A percentile compares a stretch with the other conserved stretches of the same genome.
Evolutionary conservation across 1,140 invertebrate genomes (phyloP).

Genomic region (Dufourea novaeangliae): DNA sequence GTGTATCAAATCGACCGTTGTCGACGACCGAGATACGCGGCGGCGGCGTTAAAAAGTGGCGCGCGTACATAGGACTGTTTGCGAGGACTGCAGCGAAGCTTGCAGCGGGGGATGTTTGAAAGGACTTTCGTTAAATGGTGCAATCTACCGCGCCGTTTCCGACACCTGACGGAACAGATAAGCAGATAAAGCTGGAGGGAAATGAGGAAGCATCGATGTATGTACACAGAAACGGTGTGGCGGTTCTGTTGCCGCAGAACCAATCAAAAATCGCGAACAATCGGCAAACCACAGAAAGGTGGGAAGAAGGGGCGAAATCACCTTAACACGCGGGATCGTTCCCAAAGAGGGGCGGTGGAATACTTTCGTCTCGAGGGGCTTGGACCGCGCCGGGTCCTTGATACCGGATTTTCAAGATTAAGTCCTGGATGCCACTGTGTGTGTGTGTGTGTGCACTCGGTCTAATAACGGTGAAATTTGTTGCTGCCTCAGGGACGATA

Average conservation of each 20-base stretch:
- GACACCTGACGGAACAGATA: constrained; percentile 44
- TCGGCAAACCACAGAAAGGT: too few species aligned
- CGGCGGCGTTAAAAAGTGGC: neutral
- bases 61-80: too few species aligned
- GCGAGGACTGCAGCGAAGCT: neutral
- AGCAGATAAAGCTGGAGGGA: constrained; percentile 18
- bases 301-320: neutral
- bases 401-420: neutral
- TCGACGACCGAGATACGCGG: neutral
- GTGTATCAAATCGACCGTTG: neutral
- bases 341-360: too few species aligned
- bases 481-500: neutral
- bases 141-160: constrained; percentile 63
- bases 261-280: neutral
- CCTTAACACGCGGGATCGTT: neutral
- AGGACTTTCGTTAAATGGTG: constrained; percentile 54
- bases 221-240: too few species aligned
- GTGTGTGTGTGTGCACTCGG: neutral
- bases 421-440: too few species aligned
- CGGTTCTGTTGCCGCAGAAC: neutral
- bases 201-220: constrained; percentile 30
- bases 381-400: neutral
- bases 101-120: constrained; percentile 31
- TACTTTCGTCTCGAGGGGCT: neutral
- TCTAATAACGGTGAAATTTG: constrained; percentile 39